Evolutionary conservation across 64 coral and sea anemone genomes (phyloP).

Genomic region (Acropora yongei): DNA sequence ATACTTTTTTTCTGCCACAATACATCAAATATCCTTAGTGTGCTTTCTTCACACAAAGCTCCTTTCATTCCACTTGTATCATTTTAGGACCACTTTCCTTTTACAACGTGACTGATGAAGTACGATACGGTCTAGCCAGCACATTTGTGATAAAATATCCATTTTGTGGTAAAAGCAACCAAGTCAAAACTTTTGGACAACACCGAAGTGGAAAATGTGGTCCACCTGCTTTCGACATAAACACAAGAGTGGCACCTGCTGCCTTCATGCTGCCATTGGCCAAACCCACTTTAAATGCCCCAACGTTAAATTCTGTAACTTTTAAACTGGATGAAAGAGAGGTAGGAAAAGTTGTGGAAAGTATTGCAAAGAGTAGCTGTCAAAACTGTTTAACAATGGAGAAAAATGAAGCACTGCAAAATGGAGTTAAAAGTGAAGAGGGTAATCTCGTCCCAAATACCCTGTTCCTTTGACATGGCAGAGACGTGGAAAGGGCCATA

Average conservation of each 20-base stretch:
- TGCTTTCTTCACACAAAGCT: neutral
- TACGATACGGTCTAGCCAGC: neutral
- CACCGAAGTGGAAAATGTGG: slow-evolving; percentile 5
- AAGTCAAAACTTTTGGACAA: slow-evolving; percentile 34
- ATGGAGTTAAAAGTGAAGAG: slow-evolving; percentile 7
- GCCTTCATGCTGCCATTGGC: slow-evolving; percentile 43
- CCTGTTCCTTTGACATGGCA: too few relatives aligned
- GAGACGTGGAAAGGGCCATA: slow-evolving; percentile 5
- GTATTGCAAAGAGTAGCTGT: slow-evolving; percentile 67
- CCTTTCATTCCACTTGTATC: neutral
- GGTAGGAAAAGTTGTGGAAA: slow-evolving; percentile 48
- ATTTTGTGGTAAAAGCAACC: slow-evolving; percentile 33
- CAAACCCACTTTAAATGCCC: slow-evolving; percentile 48
- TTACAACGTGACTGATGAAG: neutral
- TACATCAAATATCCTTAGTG: neutral
- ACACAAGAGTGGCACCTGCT: slow-evolving; percentile 54
- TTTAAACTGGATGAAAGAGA: slow-evolving; percentile 67
- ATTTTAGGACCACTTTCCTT: neutral
- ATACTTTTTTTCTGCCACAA: neutral
- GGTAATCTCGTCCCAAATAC: slow-evolving; percentile 24
- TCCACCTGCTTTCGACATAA: slow-evolving; percentile 49
- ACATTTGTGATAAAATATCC: slow-evolving; percentile 19
- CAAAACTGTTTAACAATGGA: slow-evolving; percentile 7
- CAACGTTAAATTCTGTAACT: slow-evolving; percentile 9
- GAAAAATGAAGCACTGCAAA: slow-evolving; percentile 2